phyloP scores from a whole-genome alignment of 2,888 invertebrate species.

The Palloptera scutellata region DNA sequence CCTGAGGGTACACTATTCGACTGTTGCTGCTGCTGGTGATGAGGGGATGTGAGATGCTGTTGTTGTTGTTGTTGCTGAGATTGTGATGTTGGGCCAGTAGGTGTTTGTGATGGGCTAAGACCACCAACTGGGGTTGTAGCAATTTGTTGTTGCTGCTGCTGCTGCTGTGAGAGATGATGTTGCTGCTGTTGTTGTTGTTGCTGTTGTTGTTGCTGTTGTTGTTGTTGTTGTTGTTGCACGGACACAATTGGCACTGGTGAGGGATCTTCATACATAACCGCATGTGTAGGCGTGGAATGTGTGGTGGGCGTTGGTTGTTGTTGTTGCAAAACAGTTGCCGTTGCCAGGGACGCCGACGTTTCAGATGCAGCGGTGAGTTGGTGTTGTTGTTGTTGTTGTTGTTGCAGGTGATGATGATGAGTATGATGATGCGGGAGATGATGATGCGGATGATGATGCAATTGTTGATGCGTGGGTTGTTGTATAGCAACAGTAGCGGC shows the following conservation, averaged over 20 bases:
- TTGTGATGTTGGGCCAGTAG: conserved; percentile 51
- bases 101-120: conserved; percentile 58
- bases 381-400: conserved; percentile 38
- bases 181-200: conserved; percentile 49
- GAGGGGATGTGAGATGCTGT: conserved; percentile 55
- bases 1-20: conserved; percentile 59
- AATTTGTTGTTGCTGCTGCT: conserved; percentile 55
- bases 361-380: conserved; percentile 41
- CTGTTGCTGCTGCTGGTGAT: conserved; percentile 53
- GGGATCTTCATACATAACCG: conserved; percentile 70
- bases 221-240: conserved; percentile 55
- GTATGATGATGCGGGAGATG: conserved; percentile 66
- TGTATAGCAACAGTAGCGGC: conserved; percentile 62
- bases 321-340: conserved; percentile 41
- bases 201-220: conserved; percentile 52
- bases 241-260: conserved; percentile 60
- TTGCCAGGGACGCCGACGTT: conserved; percentile 36
- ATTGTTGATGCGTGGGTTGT: conserved; percentile 60
- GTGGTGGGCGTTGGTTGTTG: conserved; percentile 63
- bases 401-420: conserved; percentile 58
- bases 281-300: conserved; percentile 66
- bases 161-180: conserved; percentile 50
- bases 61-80: conserved; percentile 46
- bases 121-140: conserved; percentile 56
- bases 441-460: conserved; percentile 66